These are phyloP conservation scores for Myotis daubentonii DNA, from an alignment of 2,797 vertebrate species.

Conservation along the genomic window DNA sequence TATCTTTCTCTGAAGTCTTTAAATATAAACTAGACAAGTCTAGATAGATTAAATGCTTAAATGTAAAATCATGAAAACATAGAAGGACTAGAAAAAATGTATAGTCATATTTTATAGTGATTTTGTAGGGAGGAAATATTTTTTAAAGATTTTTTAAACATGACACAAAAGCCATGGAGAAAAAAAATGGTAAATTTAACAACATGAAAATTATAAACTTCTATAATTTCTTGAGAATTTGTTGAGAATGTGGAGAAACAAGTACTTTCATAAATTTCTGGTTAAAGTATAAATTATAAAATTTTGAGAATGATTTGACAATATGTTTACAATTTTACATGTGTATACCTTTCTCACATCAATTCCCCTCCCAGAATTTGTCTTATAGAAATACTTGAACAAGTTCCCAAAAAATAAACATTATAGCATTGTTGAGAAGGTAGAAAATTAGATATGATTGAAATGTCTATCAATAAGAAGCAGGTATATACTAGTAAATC, in stretches of 20 bases:
- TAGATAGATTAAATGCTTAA: conserved; percentile 27
- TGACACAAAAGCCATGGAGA: background rate
- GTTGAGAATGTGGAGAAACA: background rate
- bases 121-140: background rate
- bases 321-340: conserved; percentile 2
- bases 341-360: background rate
- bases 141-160: conserved; percentile 11
- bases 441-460: background rate
- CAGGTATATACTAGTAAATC: background rate
- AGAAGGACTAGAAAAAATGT: background rate
- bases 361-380: background rate
- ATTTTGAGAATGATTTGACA: background rate
- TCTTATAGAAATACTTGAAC: background rate
- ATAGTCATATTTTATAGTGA: background rate
- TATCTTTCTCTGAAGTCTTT: conserved; percentile 16
- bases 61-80: conserved; percentile 40
- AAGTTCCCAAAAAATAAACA: background rate
- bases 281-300: background rate
- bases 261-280: background rate
- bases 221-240: background rate
- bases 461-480: background rate
- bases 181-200: conserved; percentile 17
- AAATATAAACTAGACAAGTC: conserved; percentile 22
- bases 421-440: background rate
- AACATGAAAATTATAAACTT: background rate